Conservation (phyloP, 1,140 invertebrate species). For the Halyomorpha halys region DNA sequence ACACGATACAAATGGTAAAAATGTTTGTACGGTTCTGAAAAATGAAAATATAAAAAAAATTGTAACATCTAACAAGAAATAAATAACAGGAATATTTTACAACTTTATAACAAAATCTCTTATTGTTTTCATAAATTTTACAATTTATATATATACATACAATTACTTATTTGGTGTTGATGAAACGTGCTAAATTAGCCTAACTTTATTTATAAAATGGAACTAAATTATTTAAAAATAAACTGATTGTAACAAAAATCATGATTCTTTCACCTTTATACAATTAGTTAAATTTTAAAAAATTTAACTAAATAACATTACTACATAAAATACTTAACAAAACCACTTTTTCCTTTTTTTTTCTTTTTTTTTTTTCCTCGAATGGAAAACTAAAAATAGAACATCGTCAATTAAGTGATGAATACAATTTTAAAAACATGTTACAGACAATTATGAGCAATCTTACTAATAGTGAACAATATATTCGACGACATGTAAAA, state of each 20-base stretch:
- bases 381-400: too few relatives aligned
- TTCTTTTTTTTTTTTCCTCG: too few relatives aligned
- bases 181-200: conserved; percentile 14
- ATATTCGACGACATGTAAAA: conserved; percentile 5
- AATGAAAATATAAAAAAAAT: neutral
- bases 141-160: conserved; percentile 1
- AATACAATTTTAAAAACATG: neutral
- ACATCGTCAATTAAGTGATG: too few relatives aligned
- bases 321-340: conserved; percentile 10
- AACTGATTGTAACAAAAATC: neutral
- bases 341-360: too few relatives aligned
- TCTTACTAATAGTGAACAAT: conserved; percentile 18
- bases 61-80: conserved; percentile 10
- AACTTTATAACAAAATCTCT: conserved; percentile 12
- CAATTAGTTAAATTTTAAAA: neutral
- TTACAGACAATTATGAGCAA: conserved; percentile 20
- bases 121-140: conserved; percentile 5
- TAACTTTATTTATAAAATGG: conserved; percentile 4
- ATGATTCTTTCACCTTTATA: neutral
- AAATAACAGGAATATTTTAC: conserved; percentile 8
- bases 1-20: conserved; percentile 1
- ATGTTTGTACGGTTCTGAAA: conserved; percentile 9
- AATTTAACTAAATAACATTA: conserved; percentile 10
- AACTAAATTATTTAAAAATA: neutral
- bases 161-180: conserved; percentile 15